Conservation (phyloP, 2,113 vertebrate genomes). For the Seriola rivoliana region DNA sequence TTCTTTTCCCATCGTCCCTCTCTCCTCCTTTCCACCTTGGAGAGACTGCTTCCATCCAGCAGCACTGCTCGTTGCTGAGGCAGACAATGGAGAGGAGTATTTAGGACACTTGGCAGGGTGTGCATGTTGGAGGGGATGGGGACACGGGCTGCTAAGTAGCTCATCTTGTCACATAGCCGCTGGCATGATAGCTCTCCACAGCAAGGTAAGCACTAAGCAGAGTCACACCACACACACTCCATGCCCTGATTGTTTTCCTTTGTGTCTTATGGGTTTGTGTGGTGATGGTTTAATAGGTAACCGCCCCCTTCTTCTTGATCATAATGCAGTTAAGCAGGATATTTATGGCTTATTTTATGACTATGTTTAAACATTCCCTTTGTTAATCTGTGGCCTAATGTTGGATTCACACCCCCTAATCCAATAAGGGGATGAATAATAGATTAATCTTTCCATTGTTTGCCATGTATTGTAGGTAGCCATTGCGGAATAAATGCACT, state of each 20-base stretch:
- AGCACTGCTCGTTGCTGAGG: conserved; percentile 62
- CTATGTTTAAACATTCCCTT: conserved; percentile 44
- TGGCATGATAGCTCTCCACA: conserved; percentile 56
- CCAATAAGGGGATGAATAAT: conserved; percentile 58
- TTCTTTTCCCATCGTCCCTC: conserved; percentile 62
- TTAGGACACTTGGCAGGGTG: conserved; percentile 79
- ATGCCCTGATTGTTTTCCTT: conserved; percentile 28
- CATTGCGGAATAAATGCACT: conserved; percentile 29
- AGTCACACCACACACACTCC: conserved; percentile 11
- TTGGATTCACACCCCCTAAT: conserved; percentile 63
- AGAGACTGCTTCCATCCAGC: conserved; percentile 62
- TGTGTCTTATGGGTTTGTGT: not conserved
- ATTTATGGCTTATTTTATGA: conserved; percentile 40
- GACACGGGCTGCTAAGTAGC: conserved; percentile 71
- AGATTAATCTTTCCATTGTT: conserved; percentile 62
- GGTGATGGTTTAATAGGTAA: conserved; percentile 30
- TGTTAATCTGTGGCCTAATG: conserved; percentile 63
- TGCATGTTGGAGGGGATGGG: conserved; percentile 57
- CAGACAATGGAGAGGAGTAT: conserved; percentile 80
- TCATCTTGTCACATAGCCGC: conserved; percentile 66
- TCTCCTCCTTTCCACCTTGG: conserved; percentile 67
- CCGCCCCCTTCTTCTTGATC: conserved; percentile 29
- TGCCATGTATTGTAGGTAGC: conserved; percentile 13
- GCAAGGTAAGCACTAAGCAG: conserved; percentile 69
- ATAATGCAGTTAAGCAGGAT: conserved; percentile 48